phyloP scores from a whole-genome alignment of 2,888 invertebrate genomes.

The Spodoptera picta region DNA sequence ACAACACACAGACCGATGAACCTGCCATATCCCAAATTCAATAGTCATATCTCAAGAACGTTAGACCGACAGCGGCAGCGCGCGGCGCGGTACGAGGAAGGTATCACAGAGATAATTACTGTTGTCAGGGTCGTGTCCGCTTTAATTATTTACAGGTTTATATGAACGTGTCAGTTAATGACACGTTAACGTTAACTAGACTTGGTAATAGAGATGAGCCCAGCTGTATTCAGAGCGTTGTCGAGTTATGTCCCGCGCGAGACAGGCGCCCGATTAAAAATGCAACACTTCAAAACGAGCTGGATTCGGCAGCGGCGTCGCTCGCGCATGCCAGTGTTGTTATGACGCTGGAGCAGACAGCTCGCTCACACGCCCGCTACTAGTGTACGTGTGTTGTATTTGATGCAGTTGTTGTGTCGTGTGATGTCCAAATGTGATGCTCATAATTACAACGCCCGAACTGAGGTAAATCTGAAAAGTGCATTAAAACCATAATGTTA shows the following conservation, averaged over 20 bases:
- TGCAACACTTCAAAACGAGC: slow-evolving; percentile 86
- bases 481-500: slow-evolving; percentile 35
- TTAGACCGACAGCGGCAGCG: slow-evolving; percentile 22
- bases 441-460: slow-evolving; percentile 19
- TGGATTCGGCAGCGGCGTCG: slow-evolving; percentile 81
- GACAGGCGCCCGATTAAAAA: slow-evolving; percentile 86
- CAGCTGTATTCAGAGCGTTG: slow-evolving; percentile 84
- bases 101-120: slow-evolving; percentile 61
- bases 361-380: slow-evolving; percentile 58
- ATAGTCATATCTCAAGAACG: slow-evolving; percentile 47
- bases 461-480: slow-evolving; percentile 42
- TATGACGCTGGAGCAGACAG: slow-evolving; percentile 72
- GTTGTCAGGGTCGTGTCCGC: slow-evolving; percentile 76
- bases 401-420: slow-evolving; percentile 29
- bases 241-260: slow-evolving; percentile 88
- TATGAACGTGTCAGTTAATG: slow-evolving; percentile 86
- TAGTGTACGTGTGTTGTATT: slow-evolving; percentile 24
- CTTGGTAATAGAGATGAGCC: slow-evolving; percentile 84
- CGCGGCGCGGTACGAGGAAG: slow-evolving; percentile 37
- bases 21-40: slow-evolving; percentile 44
- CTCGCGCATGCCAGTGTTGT: slow-evolving; percentile 84
- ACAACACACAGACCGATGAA: slow-evolving; percentile 35
- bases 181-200: slow-evolving; percentile 86
- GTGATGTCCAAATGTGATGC: slow-evolving; percentile 7
- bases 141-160: slow-evolving; percentile 83